phyloP scores from a whole-genome alignment of 1,140 invertebrate species.

The Drosophila tropicalis region DNA sequence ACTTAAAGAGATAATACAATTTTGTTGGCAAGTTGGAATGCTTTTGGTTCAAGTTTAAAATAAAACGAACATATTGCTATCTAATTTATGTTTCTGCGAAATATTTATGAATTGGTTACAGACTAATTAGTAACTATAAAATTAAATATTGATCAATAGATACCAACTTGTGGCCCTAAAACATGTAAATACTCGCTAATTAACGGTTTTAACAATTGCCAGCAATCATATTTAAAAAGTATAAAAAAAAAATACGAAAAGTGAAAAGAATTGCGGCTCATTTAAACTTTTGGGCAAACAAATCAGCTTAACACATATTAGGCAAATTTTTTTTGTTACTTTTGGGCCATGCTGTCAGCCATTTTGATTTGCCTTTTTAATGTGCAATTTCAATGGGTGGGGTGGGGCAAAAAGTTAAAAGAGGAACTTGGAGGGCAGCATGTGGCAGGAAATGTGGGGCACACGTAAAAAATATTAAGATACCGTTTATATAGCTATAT shows the following conservation, averaged over 20 bases:
- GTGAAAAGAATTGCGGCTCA: conserved; percentile 4
- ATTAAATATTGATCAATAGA: too few species aligned
- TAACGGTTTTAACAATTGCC: not conserved
- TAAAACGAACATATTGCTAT: too few species aligned
- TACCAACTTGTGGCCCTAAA: too few species aligned
- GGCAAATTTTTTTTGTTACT: conserved; percentile 16
- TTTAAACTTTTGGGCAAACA: conserved; percentile 15
- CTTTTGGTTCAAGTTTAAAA: too few species aligned
- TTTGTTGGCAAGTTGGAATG: not conserved
- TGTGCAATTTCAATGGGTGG: not conserved
- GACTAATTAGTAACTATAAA: too few species aligned
- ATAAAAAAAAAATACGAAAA: not conserved
- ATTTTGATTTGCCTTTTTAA: conserved; percentile 3
- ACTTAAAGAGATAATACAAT: not conserved
- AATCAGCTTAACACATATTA: conserved; percentile 25
- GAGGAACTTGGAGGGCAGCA: not conserved
- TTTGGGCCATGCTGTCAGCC: conserved; percentile 4
- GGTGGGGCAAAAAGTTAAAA: not conserved
- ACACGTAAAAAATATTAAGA: conserved; percentile 60
- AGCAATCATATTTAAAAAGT: not conserved
- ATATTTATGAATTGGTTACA: too few species aligned
- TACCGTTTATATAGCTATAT: conserved; percentile 31
- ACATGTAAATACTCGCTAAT: not conserved
- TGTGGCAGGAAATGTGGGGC: not conserved
- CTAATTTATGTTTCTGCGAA: too few species aligned